These are phyloP conservation scores for Centrocercus urophasianus DNA, from an alignment of 2,113 vertebrate species.

Conservation along the genomic window DNA sequence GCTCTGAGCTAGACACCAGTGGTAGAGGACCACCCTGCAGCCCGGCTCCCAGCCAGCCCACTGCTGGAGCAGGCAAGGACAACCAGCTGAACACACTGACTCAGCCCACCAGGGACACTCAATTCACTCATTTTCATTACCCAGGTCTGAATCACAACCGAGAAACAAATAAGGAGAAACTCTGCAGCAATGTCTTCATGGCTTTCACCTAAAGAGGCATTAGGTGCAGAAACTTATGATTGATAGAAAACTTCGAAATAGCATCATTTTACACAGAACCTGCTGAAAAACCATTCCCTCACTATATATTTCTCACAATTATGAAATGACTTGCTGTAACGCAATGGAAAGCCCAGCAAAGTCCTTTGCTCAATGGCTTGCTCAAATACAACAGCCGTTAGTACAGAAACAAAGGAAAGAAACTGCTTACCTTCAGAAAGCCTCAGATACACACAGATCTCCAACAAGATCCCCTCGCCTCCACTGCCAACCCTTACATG, in stretches of 20 bases:
- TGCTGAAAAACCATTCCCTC: neutral
- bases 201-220: neutral
- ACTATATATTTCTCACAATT: neutral
- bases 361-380: too few relatives aligned
- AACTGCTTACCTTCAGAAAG: too few relatives aligned
- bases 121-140: neutral
- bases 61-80: neutral
- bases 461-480: too few relatives aligned
- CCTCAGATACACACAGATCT: too few relatives aligned
- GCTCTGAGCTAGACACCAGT: neutral
- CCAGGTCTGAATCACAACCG: neutral
- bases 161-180: neutral
- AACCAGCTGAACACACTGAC: rapidly evolving
- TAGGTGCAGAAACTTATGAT: neutral
- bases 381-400: too few relatives aligned
- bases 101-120: neutral
- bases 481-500: too few relatives aligned
- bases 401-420: too few relatives aligned
- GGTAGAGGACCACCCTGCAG: neutral
- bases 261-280: neutral
- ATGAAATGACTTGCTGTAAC: neutral
- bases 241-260: neutral
- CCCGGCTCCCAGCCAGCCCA: neutral
- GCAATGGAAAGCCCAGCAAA: too few relatives aligned
- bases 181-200: neutral